Evolutionary conservation across 1,140 invertebrate genomes (phyloP), one percentile per base, ranked within the genome.

Genomic region (Brachionus manjavacas): DNA sequence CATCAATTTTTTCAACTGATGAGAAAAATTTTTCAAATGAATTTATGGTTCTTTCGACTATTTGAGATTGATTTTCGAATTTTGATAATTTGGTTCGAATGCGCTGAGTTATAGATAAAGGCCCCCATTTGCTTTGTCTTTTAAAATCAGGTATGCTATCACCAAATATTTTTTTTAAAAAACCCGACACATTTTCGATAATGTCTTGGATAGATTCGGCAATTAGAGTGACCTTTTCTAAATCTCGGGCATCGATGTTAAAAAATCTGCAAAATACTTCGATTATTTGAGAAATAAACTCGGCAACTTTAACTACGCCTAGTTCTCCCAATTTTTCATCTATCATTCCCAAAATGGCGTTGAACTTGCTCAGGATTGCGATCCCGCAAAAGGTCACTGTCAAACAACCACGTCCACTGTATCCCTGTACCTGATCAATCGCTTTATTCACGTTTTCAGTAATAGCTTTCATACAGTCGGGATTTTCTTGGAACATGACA

Each of bases 191-290:
- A 9, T 25, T 31, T 52, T 83, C 20, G 4, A 83, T 39, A 3
- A 72, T 39, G 9, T 52, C 39, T 52, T 68, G 81, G 35, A 83
- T 46, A 8, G 81, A 55, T 68, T 83, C 81, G 12, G 81, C 25
- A 16, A 83, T 68, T 4, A 39, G 9, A 7, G 20, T 8, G 4
- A 83, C n/a, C 23, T 83, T 68, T 12, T 46, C 28, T 14, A 39
- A 52, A 55, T 83, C 60, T 20, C n/a, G 1, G 4, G 68, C 28
- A 83, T 83, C 81, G 46, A 83, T 68, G 49, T 68, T 49, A 55
- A 83, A 68, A 55, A 83, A 83, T 43, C 41, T 23, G 68, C 81
- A 83, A 68, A 83, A 83, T 3, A 83, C 64, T 43, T 83, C 81
- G 14, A 83, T 83, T 31, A 83, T 70, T 46, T 68, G 43, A 23